phyloP scores from a whole-genome alignment of 2,888 invertebrate species.

The Caenorhabditis afra region DNA sequence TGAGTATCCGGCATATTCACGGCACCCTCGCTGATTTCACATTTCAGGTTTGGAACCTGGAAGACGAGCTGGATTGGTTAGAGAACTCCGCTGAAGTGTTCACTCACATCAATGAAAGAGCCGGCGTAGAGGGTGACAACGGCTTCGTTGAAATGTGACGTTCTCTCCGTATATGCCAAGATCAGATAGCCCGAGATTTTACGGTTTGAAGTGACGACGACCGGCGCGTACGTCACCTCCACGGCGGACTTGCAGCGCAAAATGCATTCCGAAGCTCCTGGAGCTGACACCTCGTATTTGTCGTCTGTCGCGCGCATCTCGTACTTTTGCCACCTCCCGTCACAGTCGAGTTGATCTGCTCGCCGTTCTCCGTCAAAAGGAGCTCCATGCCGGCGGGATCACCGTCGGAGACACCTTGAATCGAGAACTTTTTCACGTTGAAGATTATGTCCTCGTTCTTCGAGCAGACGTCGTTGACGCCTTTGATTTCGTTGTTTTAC shows the following conservation, averaged over 20 bases:
- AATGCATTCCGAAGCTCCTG: conserved; percentile 73
- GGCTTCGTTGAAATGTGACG: conserved; percentile 32
- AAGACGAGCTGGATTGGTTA: conserved; percentile 3
- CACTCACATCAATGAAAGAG: conserved; percentile 48
- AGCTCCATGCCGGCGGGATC: conserved; percentile 68
- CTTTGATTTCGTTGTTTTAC: conserved; percentile 85
- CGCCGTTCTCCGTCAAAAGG: conserved; percentile 68
- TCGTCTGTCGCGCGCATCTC: conserved; percentile 74
- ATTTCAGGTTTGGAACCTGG: conserved; percentile 57
- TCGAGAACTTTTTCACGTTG: conserved; percentile 84
- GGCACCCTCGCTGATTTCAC: conserved; percentile 21
- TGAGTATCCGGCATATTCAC: conserved; percentile 28
- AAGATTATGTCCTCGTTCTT: conserved; percentile 94
- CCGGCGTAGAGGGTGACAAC: conserved; percentile 52
- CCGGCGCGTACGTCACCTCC: conserved; percentile 69
- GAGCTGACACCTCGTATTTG: conserved; percentile 72
- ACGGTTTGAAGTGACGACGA: conserved; percentile 71
- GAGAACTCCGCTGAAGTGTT: too few species aligned
- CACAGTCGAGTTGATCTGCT: conserved; percentile 61
- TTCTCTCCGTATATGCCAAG: conserved; percentile 16
- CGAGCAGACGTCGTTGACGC: conserved; percentile 90
- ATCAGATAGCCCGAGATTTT: conserved; percentile 73
- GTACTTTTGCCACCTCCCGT: conserved; percentile 71
- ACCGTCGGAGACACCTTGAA: conserved; percentile 65
- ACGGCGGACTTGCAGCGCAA: conserved; percentile 69